phyloP scores from a whole-genome alignment of 2,113 vertebrate genomes.

The Megaptera novaeangliae region DNA sequence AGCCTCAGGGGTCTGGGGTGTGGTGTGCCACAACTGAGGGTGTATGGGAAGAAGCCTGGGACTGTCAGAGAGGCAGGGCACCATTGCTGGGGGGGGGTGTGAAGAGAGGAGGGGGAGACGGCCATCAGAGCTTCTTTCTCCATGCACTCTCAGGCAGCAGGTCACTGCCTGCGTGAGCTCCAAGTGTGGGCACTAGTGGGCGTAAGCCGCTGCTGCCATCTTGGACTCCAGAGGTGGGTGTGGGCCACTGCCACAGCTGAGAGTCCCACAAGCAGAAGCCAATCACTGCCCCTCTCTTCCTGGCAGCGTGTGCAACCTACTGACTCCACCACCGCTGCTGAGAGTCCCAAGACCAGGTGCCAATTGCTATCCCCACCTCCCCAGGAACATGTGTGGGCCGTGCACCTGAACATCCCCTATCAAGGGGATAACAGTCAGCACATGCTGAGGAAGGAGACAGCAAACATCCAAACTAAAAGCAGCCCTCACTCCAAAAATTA shows the following conservation, averaged over 20 bases:
- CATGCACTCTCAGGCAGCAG: background rate
- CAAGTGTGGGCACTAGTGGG: background rate
- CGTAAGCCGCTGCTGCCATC: background rate
- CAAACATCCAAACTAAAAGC: background rate
- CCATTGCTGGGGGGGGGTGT: background rate
- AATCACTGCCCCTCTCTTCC: background rate
- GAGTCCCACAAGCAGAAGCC: background rate
- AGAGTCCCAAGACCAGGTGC: no score
- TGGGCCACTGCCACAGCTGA: background rate
- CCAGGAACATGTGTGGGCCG: no score
- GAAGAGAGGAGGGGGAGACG: background rate
- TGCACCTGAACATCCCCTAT: no score
- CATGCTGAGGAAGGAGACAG: background rate
- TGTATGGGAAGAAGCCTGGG: background rate
- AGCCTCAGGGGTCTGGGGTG: background rate
- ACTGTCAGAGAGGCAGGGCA: background rate
- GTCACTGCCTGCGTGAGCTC: accelerated
- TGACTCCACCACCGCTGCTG: no score
- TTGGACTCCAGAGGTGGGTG: background rate
- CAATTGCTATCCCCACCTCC: no score
- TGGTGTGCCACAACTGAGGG: background rate
- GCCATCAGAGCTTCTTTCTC: background rate
- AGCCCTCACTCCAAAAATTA: background rate
- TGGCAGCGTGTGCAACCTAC: accelerated
- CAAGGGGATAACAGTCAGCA: background rate